Evolutionary conservation across 2,113 vertebrate species (phyloP), one percentile per base, ranked within the genome.

Genomic region (Gadus chalcogrammus): DNA sequence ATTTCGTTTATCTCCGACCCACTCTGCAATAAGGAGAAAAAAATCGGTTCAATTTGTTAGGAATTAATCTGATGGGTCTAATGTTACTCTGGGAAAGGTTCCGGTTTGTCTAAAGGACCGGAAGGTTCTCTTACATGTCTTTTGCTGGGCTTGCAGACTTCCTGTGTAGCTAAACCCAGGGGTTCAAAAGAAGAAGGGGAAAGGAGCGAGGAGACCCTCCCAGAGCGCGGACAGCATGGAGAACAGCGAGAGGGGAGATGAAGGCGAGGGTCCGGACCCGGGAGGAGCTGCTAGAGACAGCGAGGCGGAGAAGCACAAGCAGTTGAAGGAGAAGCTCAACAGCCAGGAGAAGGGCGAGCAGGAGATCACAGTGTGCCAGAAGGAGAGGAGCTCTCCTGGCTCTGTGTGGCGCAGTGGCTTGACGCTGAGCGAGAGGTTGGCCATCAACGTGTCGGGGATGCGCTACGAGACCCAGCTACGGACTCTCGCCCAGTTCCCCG

Each of bases 391-490:
- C 78, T 84, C 7, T 88, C 89, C 0, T 83, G 31, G 85, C 12
- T 82, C 82, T 15, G 53, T 84, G 4, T 86, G 87, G 83, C 84
- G 81, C 65, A 87, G 65, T 9, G 88, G 90, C 48, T 90, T 88
- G 86, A 79, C 84, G 0, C 70, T 89, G 52, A 87, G 80, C 8
- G 89, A 93, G 76, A 86, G 90, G 65, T 84, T 93, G 70, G 90
- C 84, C 77, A 93, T 86, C 85, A 95, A 95, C 8, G 94, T 95
- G 31, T 93, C 93, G 1, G 94, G 94, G 1, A 91, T 95, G 73
- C 87, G 92, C 4, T 96, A 95, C 8, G 94, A 95, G 82, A 95
- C 94, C 0, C 90, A 95, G 84, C 84, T 93, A 16, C 90, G 93
- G 68, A 95, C 94, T 6, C 88, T 96, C 61, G 90, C 87, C 6